These are phyloP conservation scores for Turdus rufiventris DNA, from an alignment of 2,113 vertebrate genomes.

Conservation along the genomic window DNA sequence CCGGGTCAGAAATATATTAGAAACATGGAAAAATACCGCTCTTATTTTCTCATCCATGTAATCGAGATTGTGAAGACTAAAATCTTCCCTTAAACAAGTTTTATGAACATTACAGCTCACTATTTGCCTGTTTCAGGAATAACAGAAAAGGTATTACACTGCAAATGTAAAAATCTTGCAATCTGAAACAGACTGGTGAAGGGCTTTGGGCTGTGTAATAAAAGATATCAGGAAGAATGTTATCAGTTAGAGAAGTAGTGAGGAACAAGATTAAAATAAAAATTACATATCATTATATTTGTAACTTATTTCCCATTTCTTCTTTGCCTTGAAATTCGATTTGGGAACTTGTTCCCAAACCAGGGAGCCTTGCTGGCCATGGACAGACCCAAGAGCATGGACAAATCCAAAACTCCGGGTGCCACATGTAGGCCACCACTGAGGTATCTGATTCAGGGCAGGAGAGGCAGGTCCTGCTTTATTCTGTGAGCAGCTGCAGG, in stretches of 20 bases:
- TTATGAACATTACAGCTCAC: background rate
- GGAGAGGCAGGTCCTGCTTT: background rate
- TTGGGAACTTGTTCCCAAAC: background rate
- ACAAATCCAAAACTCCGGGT: background rate
- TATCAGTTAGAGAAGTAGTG: background rate
- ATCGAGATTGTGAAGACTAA: background rate
- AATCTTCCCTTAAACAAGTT: background rate
- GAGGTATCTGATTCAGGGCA: fast-evolving
- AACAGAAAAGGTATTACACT: background rate
- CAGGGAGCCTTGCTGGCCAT: background rate
- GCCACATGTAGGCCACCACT: background rate
- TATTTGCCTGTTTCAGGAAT: background rate
- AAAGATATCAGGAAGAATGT: background rate
- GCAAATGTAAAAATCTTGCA: background rate
- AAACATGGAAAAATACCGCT: background rate
- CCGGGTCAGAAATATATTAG: background rate
- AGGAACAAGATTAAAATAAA: background rate
- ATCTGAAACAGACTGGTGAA: background rate
- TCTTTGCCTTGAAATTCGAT: background rate
- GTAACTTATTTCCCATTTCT: background rate
- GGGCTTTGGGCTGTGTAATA: background rate
- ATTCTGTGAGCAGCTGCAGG: background rate
- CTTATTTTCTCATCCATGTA: background rate
- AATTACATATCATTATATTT: background rate
- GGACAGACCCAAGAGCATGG: background rate